These are phyloP conservation scores for Macrophya annulata DNA, from an alignment of 2,888 invertebrate species.

Conservation along the genomic window DNA sequence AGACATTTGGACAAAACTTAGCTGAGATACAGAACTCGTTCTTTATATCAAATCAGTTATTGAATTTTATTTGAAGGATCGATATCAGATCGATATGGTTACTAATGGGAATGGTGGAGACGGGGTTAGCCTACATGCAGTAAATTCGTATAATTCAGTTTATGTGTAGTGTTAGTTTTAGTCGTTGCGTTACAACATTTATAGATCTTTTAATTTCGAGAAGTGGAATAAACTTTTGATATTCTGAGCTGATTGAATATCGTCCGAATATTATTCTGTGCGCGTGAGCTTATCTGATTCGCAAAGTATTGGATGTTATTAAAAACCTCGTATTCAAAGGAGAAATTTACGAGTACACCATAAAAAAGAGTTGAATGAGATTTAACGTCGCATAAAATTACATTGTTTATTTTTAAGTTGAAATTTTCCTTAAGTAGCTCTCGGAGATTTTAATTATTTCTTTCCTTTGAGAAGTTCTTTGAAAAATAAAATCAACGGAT, in stretches of 20 bases:
- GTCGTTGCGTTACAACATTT: neutral
- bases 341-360: neutral
- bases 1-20: neutral
- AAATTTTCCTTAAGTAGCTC: no score
- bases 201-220: no score
- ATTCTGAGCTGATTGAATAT: neutral
- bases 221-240: neutral
- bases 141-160: no score
- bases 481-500: neutral
- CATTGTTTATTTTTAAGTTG: neutral
- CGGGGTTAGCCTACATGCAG: neutral
- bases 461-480: neutral
- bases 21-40: neutral
- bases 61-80: neutral
- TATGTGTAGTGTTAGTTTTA: no score
- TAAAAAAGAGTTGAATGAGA: constrained; percentile 5
- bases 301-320: neutral
- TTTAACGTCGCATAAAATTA: constrained; percentile 6
- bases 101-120: neutral
- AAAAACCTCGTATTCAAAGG: neutral
- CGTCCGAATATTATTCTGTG: neutral
- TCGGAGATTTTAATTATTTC: constrained; percentile 19
- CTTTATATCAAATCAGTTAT: neutral
- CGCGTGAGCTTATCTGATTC: neutral
- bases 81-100: neutral